A percentile compares a stretch with the other conserved stretches of the same genome.
Evolutionary conservation across 2,113 vertebrate species (phyloP).

Genomic region (Grammatotria lemairii): DNA sequence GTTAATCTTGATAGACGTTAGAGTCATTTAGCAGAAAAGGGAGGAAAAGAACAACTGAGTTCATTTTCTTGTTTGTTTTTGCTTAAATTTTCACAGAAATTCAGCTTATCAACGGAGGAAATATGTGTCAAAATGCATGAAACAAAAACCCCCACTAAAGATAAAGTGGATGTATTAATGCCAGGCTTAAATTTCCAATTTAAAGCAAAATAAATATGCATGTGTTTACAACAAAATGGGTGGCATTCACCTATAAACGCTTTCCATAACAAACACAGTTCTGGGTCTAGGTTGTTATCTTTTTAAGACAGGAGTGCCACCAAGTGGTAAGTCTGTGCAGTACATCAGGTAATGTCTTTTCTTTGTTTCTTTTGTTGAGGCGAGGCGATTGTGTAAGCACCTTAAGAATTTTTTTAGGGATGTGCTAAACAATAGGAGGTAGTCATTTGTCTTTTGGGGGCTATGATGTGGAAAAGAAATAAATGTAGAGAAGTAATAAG

Average conservation of each 20-base stretch:
- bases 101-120: not conserved
- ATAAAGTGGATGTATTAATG: not conserved
- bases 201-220: not conserved
- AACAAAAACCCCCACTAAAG: rapidly evolving
- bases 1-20: not conserved
- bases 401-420: not conserved
- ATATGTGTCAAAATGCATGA: not conserved
- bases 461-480: not conserved
- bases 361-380: not conserved
- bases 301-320: constrained; percentile 1
- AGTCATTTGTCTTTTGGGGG: not conserved
- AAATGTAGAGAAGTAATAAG: not conserved
- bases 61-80: not conserved
- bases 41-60: not conserved
- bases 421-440: not conserved
- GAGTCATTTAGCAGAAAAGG: not conserved
- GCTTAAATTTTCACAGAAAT: not conserved
- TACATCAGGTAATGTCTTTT: not conserved
- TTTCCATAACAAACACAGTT: not conserved
- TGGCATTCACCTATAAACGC: not conserved
- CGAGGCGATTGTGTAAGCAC: not conserved
- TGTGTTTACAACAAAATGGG: not conserved
- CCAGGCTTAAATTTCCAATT: not conserved
- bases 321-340: constrained; percentile 3
- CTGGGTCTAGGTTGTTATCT: not conserved